Percentiles rank a stretch among this genome's conserved stretches.
Evolutionary conservation across 2,797 vertebrate genomes (phyloP).

Genomic region (Enteromius unitaeniatus): DNA sequence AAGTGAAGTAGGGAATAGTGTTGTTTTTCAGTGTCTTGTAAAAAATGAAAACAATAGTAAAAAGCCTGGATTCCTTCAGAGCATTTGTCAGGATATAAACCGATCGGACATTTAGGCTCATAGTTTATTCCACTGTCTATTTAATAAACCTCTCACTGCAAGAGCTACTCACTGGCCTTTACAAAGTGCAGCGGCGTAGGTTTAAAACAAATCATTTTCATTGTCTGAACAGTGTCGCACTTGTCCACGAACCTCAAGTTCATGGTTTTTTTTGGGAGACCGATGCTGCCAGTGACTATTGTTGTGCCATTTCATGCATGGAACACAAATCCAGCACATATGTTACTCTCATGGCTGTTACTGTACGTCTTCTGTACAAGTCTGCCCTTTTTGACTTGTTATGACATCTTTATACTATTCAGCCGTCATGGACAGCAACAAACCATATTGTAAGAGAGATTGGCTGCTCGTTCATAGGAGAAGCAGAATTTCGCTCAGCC

Average conservation of each 20-base stretch:
- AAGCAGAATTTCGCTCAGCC: conserved; percentile 21
- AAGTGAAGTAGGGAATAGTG: background rate
- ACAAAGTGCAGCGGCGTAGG: background rate
- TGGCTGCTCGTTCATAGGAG: background rate
- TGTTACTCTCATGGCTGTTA: background rate
- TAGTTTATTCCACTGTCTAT: background rate
- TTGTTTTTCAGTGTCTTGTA: background rate
- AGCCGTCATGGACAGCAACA: background rate
- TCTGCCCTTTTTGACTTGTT: background rate
- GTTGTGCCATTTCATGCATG: background rate
- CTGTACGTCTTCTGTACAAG: background rate
- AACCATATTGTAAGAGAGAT: background rate
- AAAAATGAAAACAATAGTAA: background rate
- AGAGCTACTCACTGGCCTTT: background rate
- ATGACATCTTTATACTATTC: background rate
- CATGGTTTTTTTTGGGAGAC: background rate
- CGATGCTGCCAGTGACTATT: background rate
- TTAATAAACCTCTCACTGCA: background rate
- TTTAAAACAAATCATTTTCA: conserved; percentile 10
- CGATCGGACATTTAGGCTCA: background rate
- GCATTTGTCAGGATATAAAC: background rate
- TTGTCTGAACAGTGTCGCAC: background rate
- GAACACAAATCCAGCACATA: conserved; percentile 5
- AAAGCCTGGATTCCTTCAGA: background rate
- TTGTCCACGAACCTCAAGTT: background rate